These are phyloP conservation scores for Adoxophyes honmai DNA, from an alignment of 1,140 invertebrate species.

Conservation along the genomic window DNA sequence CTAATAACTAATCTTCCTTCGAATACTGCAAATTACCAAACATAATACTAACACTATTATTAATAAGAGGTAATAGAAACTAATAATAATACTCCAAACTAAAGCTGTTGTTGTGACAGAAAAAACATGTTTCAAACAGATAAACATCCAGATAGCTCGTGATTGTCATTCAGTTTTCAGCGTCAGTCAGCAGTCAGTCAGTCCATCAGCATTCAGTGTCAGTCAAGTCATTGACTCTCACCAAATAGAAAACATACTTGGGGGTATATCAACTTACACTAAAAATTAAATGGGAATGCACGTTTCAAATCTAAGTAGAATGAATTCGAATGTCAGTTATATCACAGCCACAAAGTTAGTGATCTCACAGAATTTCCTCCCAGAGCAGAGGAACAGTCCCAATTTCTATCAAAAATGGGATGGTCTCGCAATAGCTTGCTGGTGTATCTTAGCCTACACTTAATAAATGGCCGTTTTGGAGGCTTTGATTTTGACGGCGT, in stretches of 20 bases:
- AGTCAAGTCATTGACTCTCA: too few species aligned
- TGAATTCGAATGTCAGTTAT: constrained; percentile 6
- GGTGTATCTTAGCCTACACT: neutral
- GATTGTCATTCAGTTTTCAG: too few species aligned
- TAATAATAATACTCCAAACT: neutral
- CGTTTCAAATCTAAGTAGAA: neutral
- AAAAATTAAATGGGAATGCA: constrained; percentile 4
- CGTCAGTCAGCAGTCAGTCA: too few species aligned
- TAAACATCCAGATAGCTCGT: too few species aligned
- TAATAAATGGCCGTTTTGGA: neutral
- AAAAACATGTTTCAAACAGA: too few species aligned
- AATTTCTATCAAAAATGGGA: neutral
- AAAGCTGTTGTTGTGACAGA: neutral
- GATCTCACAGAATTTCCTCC: neutral
- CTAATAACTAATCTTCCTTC: neutral
- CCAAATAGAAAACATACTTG: too few species aligned
- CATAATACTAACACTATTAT: neutral
- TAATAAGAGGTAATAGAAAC: neutral
- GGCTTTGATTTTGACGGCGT: neutral
- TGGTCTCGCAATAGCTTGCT: neutral
- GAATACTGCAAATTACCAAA: neutral
- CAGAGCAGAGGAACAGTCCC: neutral
- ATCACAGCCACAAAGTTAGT: constrained; percentile 9
- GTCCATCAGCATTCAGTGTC: too few species aligned
- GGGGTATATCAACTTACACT: neutral